Evolutionary conservation across 30 jellyfish, hydroid and myxozoan genomes (phyloP).

Genomic region (Aurelia sp.): DNA sequence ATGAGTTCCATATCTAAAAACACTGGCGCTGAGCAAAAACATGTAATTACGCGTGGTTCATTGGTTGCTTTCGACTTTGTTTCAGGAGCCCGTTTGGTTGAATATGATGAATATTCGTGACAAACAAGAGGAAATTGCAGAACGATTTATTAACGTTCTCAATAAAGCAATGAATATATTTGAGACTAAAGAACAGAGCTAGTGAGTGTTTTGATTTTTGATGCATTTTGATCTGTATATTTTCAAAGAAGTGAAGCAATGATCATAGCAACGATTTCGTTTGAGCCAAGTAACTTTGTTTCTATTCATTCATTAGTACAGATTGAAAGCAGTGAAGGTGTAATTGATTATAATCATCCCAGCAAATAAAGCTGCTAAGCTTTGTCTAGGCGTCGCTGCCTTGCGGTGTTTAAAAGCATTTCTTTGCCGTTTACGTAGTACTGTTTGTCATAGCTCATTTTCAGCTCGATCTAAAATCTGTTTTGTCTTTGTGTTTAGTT

Average conservation of each 20-base stretch:
- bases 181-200: slow-evolving; percentile 91
- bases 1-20: no score
- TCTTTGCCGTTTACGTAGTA: neutral
- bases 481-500: slow-evolving; percentile 54
- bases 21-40: no score
- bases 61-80: neutral
- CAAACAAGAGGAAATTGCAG: slow-evolving; percentile 60
- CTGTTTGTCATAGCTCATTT: neutral
- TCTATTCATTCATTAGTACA: neutral
- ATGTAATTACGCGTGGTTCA: no score
- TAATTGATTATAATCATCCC: neutral
- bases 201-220: slow-evolving; percentile 53
- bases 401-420: neutral
- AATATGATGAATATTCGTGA: slow-evolving; percentile 71
- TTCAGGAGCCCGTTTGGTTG: slow-evolving; percentile 97
- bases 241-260: neutral
- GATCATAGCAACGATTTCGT: no score
- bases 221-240: neutral
- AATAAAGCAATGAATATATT: slow-evolving; percentile 54
- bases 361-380: no score
- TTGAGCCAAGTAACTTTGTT: no score
- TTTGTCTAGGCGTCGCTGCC: no score
- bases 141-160: slow-evolving; percentile 59
- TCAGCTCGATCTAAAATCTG: neutral
- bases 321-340: neutral